Conservation (phyloP, 2,113 vertebrate species). For the Trogon surrucura region DNA sequence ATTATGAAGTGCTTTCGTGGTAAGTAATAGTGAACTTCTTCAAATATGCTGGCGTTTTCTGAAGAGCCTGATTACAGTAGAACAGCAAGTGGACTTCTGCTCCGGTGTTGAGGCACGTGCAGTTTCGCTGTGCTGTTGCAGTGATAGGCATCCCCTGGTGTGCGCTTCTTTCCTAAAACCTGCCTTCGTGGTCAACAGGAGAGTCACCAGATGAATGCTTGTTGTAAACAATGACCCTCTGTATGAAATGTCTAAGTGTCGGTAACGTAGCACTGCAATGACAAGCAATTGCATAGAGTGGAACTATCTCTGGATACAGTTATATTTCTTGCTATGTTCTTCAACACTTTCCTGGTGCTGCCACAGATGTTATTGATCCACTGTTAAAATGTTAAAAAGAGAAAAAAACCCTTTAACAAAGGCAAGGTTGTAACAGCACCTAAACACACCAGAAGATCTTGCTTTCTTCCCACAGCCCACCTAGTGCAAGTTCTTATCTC, state of each 20-base stretch:
- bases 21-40: neutral
- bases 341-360: neutral
- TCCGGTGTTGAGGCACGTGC: rapidly evolving
- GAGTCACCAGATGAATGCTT: neutral
- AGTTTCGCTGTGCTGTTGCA: neutral
- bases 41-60: neutral
- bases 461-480: neutral
- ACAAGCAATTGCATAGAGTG: neutral
- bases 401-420: neutral
- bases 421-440: neutral
- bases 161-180: neutral
- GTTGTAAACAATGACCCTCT: neutral
- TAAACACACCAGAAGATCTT: neutral
- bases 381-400: neutral
- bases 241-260: neutral
- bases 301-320: neutral
- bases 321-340: neutral
- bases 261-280: neutral
- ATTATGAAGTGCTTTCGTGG: neutral
- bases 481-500: neutral
- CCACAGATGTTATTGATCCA: neutral
- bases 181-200: neutral
- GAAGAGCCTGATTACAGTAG: neutral
- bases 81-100: neutral
- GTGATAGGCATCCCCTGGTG: neutral